phyloP scores from a whole-genome alignment of 2,797 vertebrate species.

The Odontamblyopus lacepedii region DNA sequence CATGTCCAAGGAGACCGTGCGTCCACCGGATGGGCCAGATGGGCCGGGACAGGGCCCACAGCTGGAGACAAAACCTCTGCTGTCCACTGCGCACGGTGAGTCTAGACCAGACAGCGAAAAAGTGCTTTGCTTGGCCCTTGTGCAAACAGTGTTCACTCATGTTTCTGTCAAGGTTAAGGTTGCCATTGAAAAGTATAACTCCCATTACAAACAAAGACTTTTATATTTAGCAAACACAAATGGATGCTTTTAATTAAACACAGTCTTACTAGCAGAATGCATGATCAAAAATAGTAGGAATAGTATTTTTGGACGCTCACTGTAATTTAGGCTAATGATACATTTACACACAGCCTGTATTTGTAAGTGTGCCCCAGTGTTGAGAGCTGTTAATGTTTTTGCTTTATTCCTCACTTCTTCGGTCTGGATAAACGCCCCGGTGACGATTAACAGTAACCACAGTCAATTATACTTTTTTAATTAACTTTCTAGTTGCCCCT shows the following conservation, averaged over 20 bases:
- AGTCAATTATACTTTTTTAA: conserved; percentile 87
- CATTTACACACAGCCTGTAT: background rate
- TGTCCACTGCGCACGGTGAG: conserved; percentile 71
- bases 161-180: conserved; percentile 3
- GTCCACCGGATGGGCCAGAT: conserved; percentile 83
- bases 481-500: conserved; percentile 84
- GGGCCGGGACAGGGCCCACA: conserved; percentile 79
- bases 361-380: background rate
- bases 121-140: background rate
- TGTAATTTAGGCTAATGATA: background rate
- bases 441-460: conserved; percentile 80
- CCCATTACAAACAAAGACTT: background rate
- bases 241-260: background rate
- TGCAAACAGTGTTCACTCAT: conserved; percentile 13
- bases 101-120: conserved; percentile 22
- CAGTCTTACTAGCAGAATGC: background rate
- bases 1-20: conserved; percentile 91
- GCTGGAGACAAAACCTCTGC: conserved; percentile 68
- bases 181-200: background rate
- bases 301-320: background rate
- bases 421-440: conserved; percentile 72
- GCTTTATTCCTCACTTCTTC: conserved; percentile 67
- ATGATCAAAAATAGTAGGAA: background rate
- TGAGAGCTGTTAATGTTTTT: conserved; percentile 76
- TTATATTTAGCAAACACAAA: background rate